Base-by-base conservation (phyloP, 2,113 vertebrate genomes). In the Oncorhynchus tshawytscha region DNA sequence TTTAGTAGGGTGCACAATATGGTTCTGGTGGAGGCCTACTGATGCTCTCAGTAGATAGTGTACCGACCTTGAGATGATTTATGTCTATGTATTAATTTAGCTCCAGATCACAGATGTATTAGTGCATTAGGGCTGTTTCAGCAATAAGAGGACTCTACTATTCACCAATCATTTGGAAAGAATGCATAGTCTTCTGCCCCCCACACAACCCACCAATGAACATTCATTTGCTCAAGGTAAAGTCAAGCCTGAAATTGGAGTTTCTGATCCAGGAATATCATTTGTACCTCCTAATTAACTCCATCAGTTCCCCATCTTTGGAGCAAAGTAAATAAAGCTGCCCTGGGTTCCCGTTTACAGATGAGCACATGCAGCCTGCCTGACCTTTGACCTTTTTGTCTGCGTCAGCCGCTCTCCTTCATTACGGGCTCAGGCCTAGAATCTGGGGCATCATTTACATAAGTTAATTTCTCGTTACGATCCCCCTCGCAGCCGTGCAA, bases 171-270 rank as follows among this genome's bases (percentile, higher is more conserved):
- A 91, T 92, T 87, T 90, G 87, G 86, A 82, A 90, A 90, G 90
- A 92, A 93, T 91, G 91, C 92, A 92, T 92, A 92, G n/a, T n/a
- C n/a, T 93, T 91, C 91, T 90, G 22, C n/a, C 68, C 74, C 2
- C 48, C 48, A 57, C 65, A 29, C 64, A 29, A 15, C 12, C 39
- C 16, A 9, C n/a, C 59, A 16, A 54, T 18, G 51, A 18, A 54
- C 51, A 18, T 54, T 54, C 0, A 54, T 54, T 54, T 24, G n/a
- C n/a, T 65, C 92, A 93, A 94, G 92, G 93, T 94, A 93, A 62
- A 62, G 59, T 93, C 93, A 94, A 94, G 92, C 94, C 94, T 95
- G 94, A 95, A 95, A 95, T 94, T 95, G 94, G 94, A 94, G 93
- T 94, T 93, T 94, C 92, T 93, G 94, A 94, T 91, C 92, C 94